Base-by-base conservation (phyloP, 1,140 invertebrate genomes). In the Macrotrachela quadricornifera region DNA sequence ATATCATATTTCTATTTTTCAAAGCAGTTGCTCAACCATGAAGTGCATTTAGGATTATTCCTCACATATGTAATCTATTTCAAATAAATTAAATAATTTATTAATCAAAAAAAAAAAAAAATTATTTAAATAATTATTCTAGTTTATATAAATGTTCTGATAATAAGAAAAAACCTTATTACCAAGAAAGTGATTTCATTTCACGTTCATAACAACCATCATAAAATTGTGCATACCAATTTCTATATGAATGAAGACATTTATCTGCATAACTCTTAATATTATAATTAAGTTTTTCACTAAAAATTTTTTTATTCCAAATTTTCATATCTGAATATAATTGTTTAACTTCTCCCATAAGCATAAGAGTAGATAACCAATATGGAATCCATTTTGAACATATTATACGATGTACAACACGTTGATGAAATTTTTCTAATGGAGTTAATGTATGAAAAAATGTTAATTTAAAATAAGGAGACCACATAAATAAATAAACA, bases 361-460 rank as follows among this genome's bases (percentile, higher is more conserved):
- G 30, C 44, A 47, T 47, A 36, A 41, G 40, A 40, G 51, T 44
- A 8, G 51, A 53, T 30, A 53, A n/a, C 30, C 42, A 53, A 43
- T 53, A 53, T 9, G 51, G 51, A 6, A 53, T 43, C 41, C 38
- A 53, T 1, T 18, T 39, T 13, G n/a, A 46, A 12, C 76, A 74
- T 62, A 77, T 85, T 43, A 90, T 73, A 44, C 78, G 69, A 62
- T 88, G 85, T 0, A 80, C 70, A 0, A 90, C 77, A 59, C 75
- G 76, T 63, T 87, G 84, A 0, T 81, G 56, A 10, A 87, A 61
- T 0, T 84, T 82, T 45, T 79, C 79, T 0, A 85, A 55, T 0
- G 86, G 85, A 0, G 80, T 84, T 0, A 88, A 78, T 0, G 76
- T 78, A 65, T 88, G 84, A 0, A 81, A 61, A 12, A 85, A 76